phyloP scores from a whole-genome alignment of 2,113 vertebrate genomes.

The cattle (Bos taurus) region ARS-UCD2.0 NC_037355.1:908001-908500 shows the following conservation, averaged over 20 bases:
- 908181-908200: constrained; percentile 23
- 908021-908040: constrained; percentile 74
- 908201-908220: background rate
- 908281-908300: background rate
- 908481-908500: background rate
- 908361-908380: background rate
- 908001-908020: constrained; percentile 68
- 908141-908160: constrained; percentile 64
- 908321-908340: background rate
- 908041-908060: constrained; percentile 73
- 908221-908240: background rate
- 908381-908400: background rate
- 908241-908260: accelerated
- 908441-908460: background rate
- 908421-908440: background rate
- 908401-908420: background rate
- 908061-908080: constrained; percentile 22
- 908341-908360: background rate
- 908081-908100: constrained; percentile 56
- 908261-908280: background rate
- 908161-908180: constrained; percentile 50
- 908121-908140: constrained; percentile 62
- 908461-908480: background rate
- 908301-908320: background rate
- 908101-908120: constrained; percentile 48